Evolutionary conservation across 1,140 invertebrate genomes (phyloP), one percentile per base, ranked within the genome.

Genomic region (Sminthurinus signatus): DNA sequence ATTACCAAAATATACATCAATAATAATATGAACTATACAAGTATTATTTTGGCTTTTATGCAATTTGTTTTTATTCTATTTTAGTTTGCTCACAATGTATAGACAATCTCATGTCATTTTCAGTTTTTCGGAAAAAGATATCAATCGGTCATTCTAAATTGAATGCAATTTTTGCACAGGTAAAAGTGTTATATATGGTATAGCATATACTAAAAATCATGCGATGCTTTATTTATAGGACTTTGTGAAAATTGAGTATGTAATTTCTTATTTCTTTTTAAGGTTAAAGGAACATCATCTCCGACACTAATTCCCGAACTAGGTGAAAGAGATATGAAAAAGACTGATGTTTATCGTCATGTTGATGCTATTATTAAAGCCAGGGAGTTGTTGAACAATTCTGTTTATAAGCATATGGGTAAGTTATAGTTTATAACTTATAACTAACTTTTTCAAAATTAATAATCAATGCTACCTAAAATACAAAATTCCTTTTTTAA

Each of bases 321-420:
- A 15, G 67, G 67, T n/a, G 67, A 65, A 59, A 27, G 14, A 5
- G 63, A 69, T 48, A 69, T 69, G 15, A 48, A 44, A 21, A 65
- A 65, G 27, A 59, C 60, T 0, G 54, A 60, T 2, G 44, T 69
- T 10, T 69, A 51, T 57, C 54, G 55, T n/a, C 52, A 69, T 21
- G 25, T 44, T 46, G 52, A 60, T 14, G 51, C 46, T 1, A 65
- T 69, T 55, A 59, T 62, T 19, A 46, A 51, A 3, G 67, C 63
- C 19, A 61, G 52, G 1, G 42, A 62, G 12, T 10, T 69, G 31
- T 25, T 69, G 2, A 62, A 57, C n/a, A 44, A 32, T 39, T 69
- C 67, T 31, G 28, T 42, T n/a, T 62, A 57, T 46, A n/a, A n/a
- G n/a, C n/a, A n/a, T n/a, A n/a, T n/a, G n/a, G n/a, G n/a, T n/a